These are phyloP conservation scores for Tapera naevia DNA, from an alignment of 2,797 vertebrate genomes.

Conservation along the genomic window DNA sequence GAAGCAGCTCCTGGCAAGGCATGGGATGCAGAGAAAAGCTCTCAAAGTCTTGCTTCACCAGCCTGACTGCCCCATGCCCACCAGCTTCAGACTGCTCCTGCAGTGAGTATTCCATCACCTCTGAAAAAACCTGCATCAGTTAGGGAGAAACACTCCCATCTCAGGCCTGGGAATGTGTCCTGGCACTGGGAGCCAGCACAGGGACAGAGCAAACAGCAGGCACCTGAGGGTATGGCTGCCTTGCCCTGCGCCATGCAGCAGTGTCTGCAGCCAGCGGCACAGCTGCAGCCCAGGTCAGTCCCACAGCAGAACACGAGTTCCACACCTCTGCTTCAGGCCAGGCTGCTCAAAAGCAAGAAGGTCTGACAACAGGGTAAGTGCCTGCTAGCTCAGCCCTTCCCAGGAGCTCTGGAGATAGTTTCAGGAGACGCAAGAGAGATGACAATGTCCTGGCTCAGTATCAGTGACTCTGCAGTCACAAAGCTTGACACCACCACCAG, in stretches of 20 bases:
- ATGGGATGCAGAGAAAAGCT: not conserved
- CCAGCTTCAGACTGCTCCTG: not conserved
- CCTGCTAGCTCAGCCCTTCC: not conserved
- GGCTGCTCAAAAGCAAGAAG: not conserved
- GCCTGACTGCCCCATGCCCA: not conserved
- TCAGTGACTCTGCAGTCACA: not conserved
- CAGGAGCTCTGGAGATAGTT: not conserved
- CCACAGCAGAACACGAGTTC: not conserved
- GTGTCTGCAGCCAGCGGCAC: not conserved
- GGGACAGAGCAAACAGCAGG: not conserved
- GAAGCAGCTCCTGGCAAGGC: not conserved
- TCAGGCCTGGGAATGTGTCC: not conserved
- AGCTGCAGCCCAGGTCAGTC: not conserved
- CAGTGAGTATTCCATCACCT: not conserved
- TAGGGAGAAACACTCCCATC: not conserved
- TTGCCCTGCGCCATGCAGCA: not conserved
- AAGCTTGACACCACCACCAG: not conserved
- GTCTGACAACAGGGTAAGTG: not conserved
- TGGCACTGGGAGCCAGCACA: not conserved
- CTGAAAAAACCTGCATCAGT: not conserved
- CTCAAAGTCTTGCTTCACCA: constrained; percentile 14
- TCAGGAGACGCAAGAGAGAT: not conserved
- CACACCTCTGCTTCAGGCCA: not conserved
- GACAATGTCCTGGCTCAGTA: not conserved
- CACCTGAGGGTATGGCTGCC: not conserved